These are phyloP conservation scores for Drosophila pseudotalamancana DNA, from an alignment of 2,888 invertebrate species.

Conservation along the genomic window DNA sequence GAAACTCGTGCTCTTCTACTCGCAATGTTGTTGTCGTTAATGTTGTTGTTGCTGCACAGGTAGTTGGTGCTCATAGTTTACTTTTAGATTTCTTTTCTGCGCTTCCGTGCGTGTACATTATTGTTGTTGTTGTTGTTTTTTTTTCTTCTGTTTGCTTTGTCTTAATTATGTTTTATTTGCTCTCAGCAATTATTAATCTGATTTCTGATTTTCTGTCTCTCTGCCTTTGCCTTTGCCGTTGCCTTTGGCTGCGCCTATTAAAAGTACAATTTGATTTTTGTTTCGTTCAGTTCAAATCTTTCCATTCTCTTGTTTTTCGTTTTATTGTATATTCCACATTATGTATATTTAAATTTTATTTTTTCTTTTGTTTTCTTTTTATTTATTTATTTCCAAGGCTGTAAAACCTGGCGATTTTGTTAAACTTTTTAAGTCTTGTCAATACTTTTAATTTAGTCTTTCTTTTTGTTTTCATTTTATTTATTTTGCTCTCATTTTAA, in stretches of 20 bases:
- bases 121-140: constrained; percentile 20
- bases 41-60: constrained; percentile 54
- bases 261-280: constrained; percentile 42
- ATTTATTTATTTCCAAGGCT: constrained; percentile 34
- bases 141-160: constrained; percentile 26
- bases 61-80: constrained; percentile 72
- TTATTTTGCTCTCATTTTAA: constrained; percentile 1
- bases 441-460: constrained; percentile 8
- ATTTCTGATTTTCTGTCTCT: constrained; percentile 39
- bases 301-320: neutral
- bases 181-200: constrained; percentile 58
- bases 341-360: constrained; percentile 32
- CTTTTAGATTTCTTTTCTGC: constrained; percentile 73
- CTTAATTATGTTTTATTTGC: constrained; percentile 68
- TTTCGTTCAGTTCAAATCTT: constrained; percentile 14
- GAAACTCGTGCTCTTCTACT: constrained; percentile 29
- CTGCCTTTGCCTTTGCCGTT: constrained; percentile 5
- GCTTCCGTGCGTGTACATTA: constrained; percentile 51
- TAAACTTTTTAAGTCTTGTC: constrained; percentile 12
- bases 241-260: constrained; percentile 26
- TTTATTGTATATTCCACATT: constrained; percentile 37
- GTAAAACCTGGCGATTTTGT: constrained; percentile 39
- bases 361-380: constrained; percentile 1
- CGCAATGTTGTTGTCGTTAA: constrained; percentile 8
- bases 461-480: neutral